These are phyloP conservation scores for Drosophila merina DNA, from an alignment of 2,888 invertebrate species.

Conservation along the genomic window DNA sequence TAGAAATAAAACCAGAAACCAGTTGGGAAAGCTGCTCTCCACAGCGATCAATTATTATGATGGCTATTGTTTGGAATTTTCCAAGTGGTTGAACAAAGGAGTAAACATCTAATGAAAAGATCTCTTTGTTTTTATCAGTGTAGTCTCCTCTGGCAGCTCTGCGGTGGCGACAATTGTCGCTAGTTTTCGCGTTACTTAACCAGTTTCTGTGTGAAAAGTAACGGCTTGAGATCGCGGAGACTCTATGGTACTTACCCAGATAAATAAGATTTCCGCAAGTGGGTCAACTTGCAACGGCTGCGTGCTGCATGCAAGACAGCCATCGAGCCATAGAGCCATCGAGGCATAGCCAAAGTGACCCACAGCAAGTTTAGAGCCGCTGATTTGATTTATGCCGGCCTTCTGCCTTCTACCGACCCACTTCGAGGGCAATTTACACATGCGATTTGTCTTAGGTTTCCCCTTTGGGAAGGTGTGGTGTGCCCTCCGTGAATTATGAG, in stretches of 20 bases:
- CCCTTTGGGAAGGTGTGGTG: slow-evolving; percentile 23
- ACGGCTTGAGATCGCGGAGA: slow-evolving; percentile 47
- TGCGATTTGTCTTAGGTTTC: slow-evolving; percentile 51
- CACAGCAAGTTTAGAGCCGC: slow-evolving; percentile 34
- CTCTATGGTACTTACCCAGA: slow-evolving; percentile 2
- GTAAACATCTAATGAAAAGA: background rate
- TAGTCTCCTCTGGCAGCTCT: background rate
- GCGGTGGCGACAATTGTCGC: slow-evolving; percentile 61
- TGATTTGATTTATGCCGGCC: slow-evolving; percentile 64
- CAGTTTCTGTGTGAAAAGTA: slow-evolving; percentile 71
- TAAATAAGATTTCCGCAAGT: slow-evolving; percentile 57
- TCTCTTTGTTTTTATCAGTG: background rate
- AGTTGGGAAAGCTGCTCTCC: slow-evolving; percentile 61
- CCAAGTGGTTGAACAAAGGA: slow-evolving; percentile 50
- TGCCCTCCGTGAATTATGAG: slow-evolving; percentile 62
- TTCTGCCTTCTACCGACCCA: slow-evolving; percentile 18
- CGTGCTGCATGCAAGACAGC: slow-evolving; percentile 66
- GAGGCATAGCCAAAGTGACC: slow-evolving; percentile 41
- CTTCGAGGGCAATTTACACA: slow-evolving; percentile 43
- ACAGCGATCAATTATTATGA: slow-evolving; percentile 53
- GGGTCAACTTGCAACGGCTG: slow-evolving; percentile 55
- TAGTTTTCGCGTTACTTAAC: slow-evolving; percentile 60
- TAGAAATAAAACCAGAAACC: slow-evolving; percentile 60
- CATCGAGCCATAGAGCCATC: slow-evolving; percentile 16
- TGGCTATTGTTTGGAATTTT: slow-evolving; percentile 62